phyloP scores from a whole-genome alignment of 2,888 invertebrate species.

The Anodontia alba region DNA sequence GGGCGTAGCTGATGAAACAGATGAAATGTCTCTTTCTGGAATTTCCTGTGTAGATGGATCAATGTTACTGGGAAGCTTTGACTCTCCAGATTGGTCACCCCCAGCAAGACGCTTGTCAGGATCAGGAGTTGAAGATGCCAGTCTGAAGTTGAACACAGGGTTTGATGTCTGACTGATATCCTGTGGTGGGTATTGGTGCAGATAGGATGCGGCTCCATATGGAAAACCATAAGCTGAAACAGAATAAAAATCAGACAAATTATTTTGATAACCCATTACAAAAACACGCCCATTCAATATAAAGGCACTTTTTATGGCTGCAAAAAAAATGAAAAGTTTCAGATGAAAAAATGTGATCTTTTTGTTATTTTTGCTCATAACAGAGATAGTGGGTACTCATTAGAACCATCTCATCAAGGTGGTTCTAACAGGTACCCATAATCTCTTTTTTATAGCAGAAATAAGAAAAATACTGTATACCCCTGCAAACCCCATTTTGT shows the following conservation, averaged over 20 bases:
- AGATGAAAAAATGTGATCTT: too few relatives aligned
- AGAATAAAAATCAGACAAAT: constrained; percentile 19
- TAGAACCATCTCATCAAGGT: too few relatives aligned
- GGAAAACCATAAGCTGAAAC: constrained; percentile 49
- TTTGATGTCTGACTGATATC: constrained; percentile 47
- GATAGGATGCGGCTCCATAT: constrained; percentile 42
- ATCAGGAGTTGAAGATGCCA: constrained; percentile 80
- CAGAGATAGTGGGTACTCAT: too few relatives aligned
- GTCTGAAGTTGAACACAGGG: constrained; percentile 74
- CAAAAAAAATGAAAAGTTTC: too few relatives aligned
- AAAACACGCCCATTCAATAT: too few relatives aligned
- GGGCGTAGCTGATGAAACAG: constrained; percentile 46
- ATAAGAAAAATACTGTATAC: too few relatives aligned
- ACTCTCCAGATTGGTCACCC: constrained; percentile 36
- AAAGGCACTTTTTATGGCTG: too few relatives aligned
- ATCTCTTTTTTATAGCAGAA: too few relatives aligned
- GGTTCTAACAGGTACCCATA: too few relatives aligned
- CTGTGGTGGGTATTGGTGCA: constrained; percentile 40
- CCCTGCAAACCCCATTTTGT: too few relatives aligned
- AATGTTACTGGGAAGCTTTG: constrained; percentile 40
- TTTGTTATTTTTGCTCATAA: too few relatives aligned
- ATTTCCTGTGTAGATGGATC: constrained; percentile 50
- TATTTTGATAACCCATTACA: too few relatives aligned
- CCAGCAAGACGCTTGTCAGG: constrained; percentile 69
- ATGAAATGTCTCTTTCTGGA: constrained; percentile 64